Base-by-base conservation (phyloP, 2,888 invertebrate species). In the Agrotis segetum region DNA sequence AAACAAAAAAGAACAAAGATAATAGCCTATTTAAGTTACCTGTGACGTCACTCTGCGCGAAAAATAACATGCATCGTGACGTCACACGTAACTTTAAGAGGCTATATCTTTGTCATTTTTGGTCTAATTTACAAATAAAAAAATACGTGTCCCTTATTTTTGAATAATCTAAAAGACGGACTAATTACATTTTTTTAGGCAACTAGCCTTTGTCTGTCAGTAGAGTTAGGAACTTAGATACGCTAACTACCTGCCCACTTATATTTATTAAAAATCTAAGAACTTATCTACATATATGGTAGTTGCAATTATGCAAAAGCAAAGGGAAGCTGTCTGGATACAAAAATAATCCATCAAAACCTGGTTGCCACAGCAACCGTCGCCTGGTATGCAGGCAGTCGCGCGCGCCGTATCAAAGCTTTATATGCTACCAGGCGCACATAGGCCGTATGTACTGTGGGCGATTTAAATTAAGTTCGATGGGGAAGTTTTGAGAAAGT, bases 351-450 rank as follows among this genome's bases (percentile, higher is more conserved):
- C 82, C 79, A 84, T 73, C 64, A 79, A 60, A 77, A 77, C 74
- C 63, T 69, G 67, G 88, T 88, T 87, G 82, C 77, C 85, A 90
- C 88, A 85, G 71, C 88, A 58, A 89, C 90, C 87, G 88, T 83
- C 88, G n/a, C n/a, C n/a, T n/a, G n/a, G 59, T 44, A 67, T 82
- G 74, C 87, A 86, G 82, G 82, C 85, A 82, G 44, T 44, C 74
- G 63, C 59, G 71, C 64, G 74, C 66, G 75, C 59, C 56, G 56
- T 65, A 82, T 64, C 59, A 70, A 72, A 70, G 52, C 49, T 65
- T 50, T 68, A 77, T 76, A 71, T 83, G 62, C 24, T 69, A 88
- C 87, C 77, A 87, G 87, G 88, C 69, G 52, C 74, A 71, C 85
- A 87, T 84, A 86, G 70, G 69, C 65, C 74, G 64, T 73, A 72